Evolutionary conservation across 2,797 vertebrate genomes (phyloP).

Genomic region (Schizothorax lantsangensis): DNA sequence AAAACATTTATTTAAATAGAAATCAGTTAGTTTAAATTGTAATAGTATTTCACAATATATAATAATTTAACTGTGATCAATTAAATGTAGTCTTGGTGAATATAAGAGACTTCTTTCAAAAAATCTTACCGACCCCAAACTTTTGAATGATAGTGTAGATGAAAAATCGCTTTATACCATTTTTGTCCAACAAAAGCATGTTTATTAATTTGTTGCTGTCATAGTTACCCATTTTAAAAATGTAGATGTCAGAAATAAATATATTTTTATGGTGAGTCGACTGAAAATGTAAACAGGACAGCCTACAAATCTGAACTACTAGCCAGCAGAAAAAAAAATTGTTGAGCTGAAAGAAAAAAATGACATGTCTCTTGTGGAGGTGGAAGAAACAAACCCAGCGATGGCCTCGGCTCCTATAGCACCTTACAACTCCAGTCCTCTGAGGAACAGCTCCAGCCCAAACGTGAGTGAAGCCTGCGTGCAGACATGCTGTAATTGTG

Average conservation of each 20-base stretch:
- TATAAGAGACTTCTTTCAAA: background rate
- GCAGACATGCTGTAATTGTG: slow-evolving; percentile 9
- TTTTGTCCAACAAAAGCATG: no score
- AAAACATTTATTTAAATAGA: background rate
- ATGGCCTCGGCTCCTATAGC: slow-evolving; percentile 81
- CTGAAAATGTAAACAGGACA: no score
- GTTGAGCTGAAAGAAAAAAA: slow-evolving; percentile 9
- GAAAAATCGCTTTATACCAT: no score
- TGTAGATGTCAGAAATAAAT: no score
- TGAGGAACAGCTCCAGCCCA: slow-evolving; percentile 74
- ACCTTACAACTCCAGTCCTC: slow-evolving; percentile 72
- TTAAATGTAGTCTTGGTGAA: background rate
- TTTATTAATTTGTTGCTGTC: no score
- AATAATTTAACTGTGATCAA: background rate
- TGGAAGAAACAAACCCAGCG: slow-evolving; percentile 69
- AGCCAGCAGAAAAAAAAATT: background rate
- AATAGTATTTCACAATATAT: background rate
- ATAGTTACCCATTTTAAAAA: no score
- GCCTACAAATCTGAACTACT: no score
- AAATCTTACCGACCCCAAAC: no score
- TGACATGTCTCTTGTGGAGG: slow-evolving; percentile 53
- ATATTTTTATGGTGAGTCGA: no score
- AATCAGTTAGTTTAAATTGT: background rate
- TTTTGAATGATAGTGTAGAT: no score
- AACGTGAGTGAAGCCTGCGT: slow-evolving; percentile 69